These are phyloP conservation scores for Pseudomyrmex gracilis DNA, from an alignment of 1,140 invertebrate genomes.

Conservation along the genomic window DNA sequence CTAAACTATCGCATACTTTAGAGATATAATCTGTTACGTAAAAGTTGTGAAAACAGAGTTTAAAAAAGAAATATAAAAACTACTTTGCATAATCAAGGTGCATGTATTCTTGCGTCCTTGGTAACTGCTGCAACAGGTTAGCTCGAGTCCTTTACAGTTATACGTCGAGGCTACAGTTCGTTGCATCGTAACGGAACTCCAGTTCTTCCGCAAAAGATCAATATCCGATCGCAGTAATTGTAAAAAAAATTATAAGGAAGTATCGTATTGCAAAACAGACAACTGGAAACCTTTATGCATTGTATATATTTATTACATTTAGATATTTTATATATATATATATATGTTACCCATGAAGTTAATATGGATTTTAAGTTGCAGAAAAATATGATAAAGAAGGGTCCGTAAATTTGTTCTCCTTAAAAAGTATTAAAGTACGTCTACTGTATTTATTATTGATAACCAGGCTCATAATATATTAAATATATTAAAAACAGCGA, in stretches of 20 bases:
- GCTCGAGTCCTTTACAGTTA: constrained; percentile 74
- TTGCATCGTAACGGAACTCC: constrained; percentile 72
- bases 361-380: no score
- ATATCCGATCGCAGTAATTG: constrained; percentile 63
- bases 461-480: no score
- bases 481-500: no score
- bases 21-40: no score
- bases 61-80: background rate
- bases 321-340: background rate
- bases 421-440: no score
- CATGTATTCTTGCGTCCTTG: constrained; percentile 20
- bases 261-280: background rate
- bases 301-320: background rate
- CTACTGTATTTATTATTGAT: no score
- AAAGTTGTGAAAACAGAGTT: no score
- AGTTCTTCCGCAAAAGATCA: constrained; percentile 67
- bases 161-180: constrained; percentile 65
- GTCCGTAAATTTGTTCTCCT: no score
- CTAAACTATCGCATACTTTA: no score
- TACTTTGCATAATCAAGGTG: constrained; percentile 24
- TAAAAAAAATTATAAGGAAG: constrained; percentile 41
- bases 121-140: constrained; percentile 64
- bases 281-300: constrained; percentile 7
- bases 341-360: no score
- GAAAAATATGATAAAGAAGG: no score